phyloP scores from a whole-genome alignment of 2,797 vertebrate genomes.

The Erethizon dorsatum region DNA sequence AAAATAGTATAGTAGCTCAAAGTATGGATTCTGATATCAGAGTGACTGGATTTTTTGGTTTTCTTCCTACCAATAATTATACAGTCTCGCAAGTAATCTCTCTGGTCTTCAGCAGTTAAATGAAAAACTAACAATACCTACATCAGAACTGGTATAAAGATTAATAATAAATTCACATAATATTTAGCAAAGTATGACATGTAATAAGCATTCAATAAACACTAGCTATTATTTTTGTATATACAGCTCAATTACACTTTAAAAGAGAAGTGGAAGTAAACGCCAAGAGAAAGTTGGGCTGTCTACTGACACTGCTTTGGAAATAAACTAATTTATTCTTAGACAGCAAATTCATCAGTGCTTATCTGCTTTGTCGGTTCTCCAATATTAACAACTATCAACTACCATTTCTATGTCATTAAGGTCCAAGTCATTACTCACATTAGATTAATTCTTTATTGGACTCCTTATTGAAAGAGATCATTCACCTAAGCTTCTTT shows the following conservation, averaged over 20 bases:
- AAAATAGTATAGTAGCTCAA: background rate
- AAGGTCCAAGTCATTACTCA: background rate
- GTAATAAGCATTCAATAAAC: background rate
- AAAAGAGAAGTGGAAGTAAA: background rate
- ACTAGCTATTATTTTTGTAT: background rate
- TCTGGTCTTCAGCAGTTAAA: background rate
- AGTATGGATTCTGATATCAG: background rate
- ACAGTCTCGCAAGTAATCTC: background rate
- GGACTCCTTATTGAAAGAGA: background rate
- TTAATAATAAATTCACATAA: background rate
- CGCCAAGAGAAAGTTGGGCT: background rate
- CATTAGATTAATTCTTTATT: background rate
- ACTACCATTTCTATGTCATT: background rate
- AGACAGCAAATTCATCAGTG: background rate
- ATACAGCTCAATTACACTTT: background rate
- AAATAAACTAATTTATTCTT: conserved; percentile 11
- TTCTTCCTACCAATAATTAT: background rate
- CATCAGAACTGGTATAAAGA: background rate
- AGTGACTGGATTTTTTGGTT: background rate
- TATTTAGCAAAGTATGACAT: background rate
- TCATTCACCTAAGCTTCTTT: background rate
- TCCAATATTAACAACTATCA: background rate
- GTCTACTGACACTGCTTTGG: background rate
- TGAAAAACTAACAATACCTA: background rate
- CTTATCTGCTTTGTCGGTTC: background rate